Evolutionary conservation across 2,113 vertebrate species (phyloP), one percentile per base, ranked within the genome.

Genomic region (Junco hyemalis): DNA sequence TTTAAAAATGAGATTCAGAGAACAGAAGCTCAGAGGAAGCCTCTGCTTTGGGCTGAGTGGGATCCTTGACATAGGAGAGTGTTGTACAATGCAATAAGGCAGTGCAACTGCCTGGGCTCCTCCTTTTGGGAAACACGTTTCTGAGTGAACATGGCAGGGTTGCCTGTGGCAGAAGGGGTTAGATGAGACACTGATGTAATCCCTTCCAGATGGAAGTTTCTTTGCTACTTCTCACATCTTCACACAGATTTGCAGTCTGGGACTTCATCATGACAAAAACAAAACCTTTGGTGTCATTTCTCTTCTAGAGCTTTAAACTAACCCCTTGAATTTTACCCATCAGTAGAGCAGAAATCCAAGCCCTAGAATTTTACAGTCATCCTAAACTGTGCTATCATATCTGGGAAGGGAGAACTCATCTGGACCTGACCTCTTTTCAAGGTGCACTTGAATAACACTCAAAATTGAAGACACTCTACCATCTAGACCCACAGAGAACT

Each of bases 11-110:
- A 51, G 66, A 26, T 71, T 79, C 29, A n/a, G 44, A 25, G 38
- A 68, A 31, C 25, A 76, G 71, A 69, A 51, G 36, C 48, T 81
- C 45, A 69, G 64, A 57, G 77, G 57, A 80, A n/a, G 40, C 12
- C 44, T n/a, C 57, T 79, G 28, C 35, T 50, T 57, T 36, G 44
- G 51, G 28, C 57, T 66, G 47, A 74, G 42, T 4, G 13, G 14
- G 12, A 20, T n/a, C 29, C 5, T 36, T 59, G 22, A 1, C 0
- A 2, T 0, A 35, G 26, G 38, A 60, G 42, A 50, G 47, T 0
- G 3, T 18, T 51, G 45, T 16, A 45, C 12, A 48, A 2, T 0
- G 4, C 31, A 26, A 15, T 5, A 50, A 74, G 15, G 71, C 51
- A 53, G 50, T 36, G 20, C 35, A 44, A 8, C 8, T 14, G 9